These are phyloP conservation scores for Platycercus adscitus DNA, from an alignment of 2,113 vertebrate species.

Conservation along the genomic window DNA sequence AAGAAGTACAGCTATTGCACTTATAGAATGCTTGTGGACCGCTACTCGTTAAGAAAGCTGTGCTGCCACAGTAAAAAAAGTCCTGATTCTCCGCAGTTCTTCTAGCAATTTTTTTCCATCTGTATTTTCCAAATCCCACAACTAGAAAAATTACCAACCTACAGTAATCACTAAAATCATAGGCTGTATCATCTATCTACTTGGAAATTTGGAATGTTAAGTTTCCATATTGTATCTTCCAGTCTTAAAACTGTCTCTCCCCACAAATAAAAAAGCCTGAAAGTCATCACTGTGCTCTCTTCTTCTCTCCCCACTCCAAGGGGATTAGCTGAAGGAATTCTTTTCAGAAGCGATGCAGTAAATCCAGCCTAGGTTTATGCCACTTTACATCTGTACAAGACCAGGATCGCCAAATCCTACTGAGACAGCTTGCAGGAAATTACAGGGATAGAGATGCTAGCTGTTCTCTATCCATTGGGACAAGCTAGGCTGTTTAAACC, in stretches of 20 bases:
- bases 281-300: background rate
- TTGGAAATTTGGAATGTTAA: background rate
- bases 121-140: background rate
- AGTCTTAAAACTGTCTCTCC: background rate
- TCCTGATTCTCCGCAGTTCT: background rate
- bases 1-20: background rate
- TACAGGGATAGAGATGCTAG: conserved; percentile 24
- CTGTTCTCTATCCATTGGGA: background rate
- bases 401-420: conserved; percentile 33
- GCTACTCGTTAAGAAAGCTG: background rate
- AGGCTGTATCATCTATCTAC: background rate
- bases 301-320: background rate
- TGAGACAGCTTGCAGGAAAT: conserved; percentile 45
- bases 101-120: background rate
- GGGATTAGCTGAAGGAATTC: conserved; percentile 24
- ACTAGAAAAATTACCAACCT: background rate
- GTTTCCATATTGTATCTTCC: background rate
- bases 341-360: conserved; percentile 4
- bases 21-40: background rate
- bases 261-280: background rate
- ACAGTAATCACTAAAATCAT: background rate
- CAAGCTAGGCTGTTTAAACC: background rate
- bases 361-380: conserved; percentile 18
- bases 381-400: background rate
- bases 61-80: background rate